Base-by-base conservation (phyloP, 2,888 invertebrate species). In the Perithous albicinctus region DNA sequence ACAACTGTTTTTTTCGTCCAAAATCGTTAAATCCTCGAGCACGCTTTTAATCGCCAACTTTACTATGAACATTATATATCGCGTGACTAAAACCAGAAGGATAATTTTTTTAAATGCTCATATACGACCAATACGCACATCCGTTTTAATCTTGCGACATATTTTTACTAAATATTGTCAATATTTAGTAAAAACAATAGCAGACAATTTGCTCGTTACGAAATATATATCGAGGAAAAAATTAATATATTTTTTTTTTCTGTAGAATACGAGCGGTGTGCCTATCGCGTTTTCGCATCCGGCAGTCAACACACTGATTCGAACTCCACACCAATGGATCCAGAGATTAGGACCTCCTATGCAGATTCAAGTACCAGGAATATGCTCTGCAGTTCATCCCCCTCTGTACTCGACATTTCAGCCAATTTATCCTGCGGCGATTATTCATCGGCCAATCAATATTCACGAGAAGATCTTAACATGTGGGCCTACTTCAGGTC, bases 241-340 rank as follows among this genome's bases (percentile, higher is more conserved):
- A 48, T 20, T 48, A 18, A 20, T 7, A 7, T 48, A 10, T 15
- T n/a, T 4, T 1, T 20, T 1, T 77, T 72, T 32, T 64, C 81
- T 82, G 7, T 74, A 92, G 92, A 90, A 87, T 51, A 51, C 88
- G 0, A 84, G 85, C 0, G 85, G 85, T 18, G 73, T 92, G 64
- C 89, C 91, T 0, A 79, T 91, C 63, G 54, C 90, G 2, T 59
- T 78, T 1, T 61, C 78, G 7, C 75, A 78, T 76, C 86, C 90
- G 8, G 84, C 87, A 23, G 64, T 87, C 7, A 86, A 85, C 8
- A 73, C 87, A 1, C 86, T 89, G 48, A 85, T 90, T 10, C 86
- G 89, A 81, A 84, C 88, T 6, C 87, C 89, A 0, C 88, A 89
- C 38, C 91, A 91, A 56, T 91, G 90, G 91, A 87, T 91, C 63